Percentiles rank a stretch among this genome's conserved stretches.
Conservation (phyloP, 37 sponge, comb jelly and placozoan species). For the Beroe ovata region DNA sequence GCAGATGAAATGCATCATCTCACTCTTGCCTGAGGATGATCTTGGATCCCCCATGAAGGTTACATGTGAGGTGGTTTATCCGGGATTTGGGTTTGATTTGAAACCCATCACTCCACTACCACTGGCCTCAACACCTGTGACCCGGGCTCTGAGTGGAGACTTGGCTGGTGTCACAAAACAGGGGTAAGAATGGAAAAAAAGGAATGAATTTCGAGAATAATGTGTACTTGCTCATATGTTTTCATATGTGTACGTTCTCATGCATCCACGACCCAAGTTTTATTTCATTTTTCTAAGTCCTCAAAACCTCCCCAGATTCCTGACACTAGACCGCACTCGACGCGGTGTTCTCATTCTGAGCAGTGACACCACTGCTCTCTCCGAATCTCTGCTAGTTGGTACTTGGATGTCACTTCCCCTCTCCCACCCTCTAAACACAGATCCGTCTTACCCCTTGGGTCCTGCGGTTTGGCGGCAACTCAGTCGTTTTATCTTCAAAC, state of each 20-base stretch:
- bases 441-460: slow-evolving; percentile 12
- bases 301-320: background rate
- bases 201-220: no score
- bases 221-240: no score
- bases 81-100: background rate
- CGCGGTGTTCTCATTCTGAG: background rate
- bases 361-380: background rate
- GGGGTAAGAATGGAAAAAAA: no score
- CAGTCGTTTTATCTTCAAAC: background rate
- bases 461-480: slow-evolving; percentile 6
- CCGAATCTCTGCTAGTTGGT: slow-evolving; percentile 10
- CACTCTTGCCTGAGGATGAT: slow-evolving; percentile 32
- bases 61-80: background rate
- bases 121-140: slow-evolving; percentile 15
- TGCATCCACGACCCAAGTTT: background rate
- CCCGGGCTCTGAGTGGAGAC: slow-evolving; percentile 22
- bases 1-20: slow-evolving; percentile 31
- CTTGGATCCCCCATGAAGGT: slow-evolving; percentile 20
- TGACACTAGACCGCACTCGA: slow-evolving; percentile 1
- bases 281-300: no score
- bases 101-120: slow-evolving; percentile 29
- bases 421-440: slow-evolving; percentile 34
- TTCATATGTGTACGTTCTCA: no score
- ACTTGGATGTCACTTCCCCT: slow-evolving; percentile 25
- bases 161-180: slow-evolving; percentile 26